Conservation (phyloP, 2,888 invertebrate species). For the Myathropa florea region DNA sequence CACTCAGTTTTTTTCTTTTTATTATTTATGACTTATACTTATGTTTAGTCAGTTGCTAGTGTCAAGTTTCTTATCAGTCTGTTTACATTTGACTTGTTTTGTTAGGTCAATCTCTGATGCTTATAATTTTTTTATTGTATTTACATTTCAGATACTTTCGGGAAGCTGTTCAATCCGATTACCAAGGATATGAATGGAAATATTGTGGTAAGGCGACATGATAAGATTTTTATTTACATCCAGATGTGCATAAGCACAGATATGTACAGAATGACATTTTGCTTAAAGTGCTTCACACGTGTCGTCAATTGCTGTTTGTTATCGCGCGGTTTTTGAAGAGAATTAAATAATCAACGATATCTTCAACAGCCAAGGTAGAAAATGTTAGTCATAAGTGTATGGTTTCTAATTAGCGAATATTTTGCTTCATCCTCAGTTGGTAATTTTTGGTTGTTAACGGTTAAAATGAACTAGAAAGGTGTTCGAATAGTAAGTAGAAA, state of each 20-base stretch:
- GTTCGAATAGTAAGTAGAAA: no score
- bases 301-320: no score
- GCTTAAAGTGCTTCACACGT: no score
- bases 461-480: no score
- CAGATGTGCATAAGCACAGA: neutral
- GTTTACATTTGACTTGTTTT: constrained; percentile 3
- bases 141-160: constrained; percentile 85
- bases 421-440: no score
- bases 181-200: constrained; percentile 90
- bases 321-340: no score
- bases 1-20: constrained; percentile 7
- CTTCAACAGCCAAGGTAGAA: no score
- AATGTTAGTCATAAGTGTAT: no score
- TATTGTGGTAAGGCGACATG: constrained; percentile 83
- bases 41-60: neutral
- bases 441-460: no score
- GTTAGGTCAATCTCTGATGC: neutral
- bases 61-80: constrained; percentile 4
- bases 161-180: constrained; percentile 87
- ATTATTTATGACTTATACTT: neutral
- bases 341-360: no score
- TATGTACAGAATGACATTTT: neutral
- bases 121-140: constrained; percentile 3
- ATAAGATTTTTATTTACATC: neutral
- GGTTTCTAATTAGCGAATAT: no score